phyloP scores from a whole-genome alignment of 2,888 invertebrate genomes.

The Agapetus fuscipes region DNA sequence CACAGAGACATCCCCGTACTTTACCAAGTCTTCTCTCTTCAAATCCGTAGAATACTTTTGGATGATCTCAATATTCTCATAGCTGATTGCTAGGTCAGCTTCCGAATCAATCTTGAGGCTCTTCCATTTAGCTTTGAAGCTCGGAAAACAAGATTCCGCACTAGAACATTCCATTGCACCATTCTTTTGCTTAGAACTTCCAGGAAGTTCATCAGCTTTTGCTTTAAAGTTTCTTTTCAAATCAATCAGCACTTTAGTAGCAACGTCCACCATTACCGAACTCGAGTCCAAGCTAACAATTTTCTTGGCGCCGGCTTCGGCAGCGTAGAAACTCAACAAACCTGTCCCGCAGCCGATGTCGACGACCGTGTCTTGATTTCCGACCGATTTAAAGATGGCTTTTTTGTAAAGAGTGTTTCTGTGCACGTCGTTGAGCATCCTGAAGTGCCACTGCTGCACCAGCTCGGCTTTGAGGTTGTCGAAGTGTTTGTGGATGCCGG shows the following conservation, averaged over 20 bases:
- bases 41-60: conserved; percentile 32
- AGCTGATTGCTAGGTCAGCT: no score
- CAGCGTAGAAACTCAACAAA: conserved; percentile 59
- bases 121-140: no score
- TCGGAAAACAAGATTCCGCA: no score
- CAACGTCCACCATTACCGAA: conserved; percentile 50
- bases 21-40: conserved; percentile 34
- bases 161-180: not conserved
- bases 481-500: conserved; percentile 50
- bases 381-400: conserved; percentile 50
- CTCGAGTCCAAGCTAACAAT: conserved; percentile 61
- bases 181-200: not conserved
- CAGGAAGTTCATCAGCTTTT: not conserved
- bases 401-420: conserved; percentile 56
- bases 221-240: conserved; percentile 29
- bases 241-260: conserved; percentile 43
- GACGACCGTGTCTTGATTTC: conserved; percentile 43
- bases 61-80: conserved; percentile 38
- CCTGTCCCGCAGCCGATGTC: conserved; percentile 75
- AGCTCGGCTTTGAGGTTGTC: conserved; percentile 57
- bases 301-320: conserved; percentile 39
- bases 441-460: conserved; percentile 71
- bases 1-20: conserved; percentile 43
- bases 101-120: not conserved
- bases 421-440: conserved; percentile 66